Evolutionary conservation across 1,140 invertebrate species (phyloP).

Genomic region (Caenorhabditis tropicalis): DNA sequence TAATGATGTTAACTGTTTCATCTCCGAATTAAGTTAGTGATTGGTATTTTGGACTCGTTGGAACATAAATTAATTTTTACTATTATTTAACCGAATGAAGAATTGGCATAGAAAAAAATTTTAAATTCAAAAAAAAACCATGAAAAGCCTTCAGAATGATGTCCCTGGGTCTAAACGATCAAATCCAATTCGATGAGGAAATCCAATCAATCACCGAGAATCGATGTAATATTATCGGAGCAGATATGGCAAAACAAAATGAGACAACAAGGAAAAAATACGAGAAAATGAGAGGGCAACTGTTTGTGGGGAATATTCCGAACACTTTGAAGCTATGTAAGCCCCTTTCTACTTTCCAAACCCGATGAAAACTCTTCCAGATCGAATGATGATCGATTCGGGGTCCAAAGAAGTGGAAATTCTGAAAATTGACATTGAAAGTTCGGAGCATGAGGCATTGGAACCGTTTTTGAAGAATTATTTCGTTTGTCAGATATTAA

Average conservation of each 20-base stretch:
- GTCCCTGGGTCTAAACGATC: background rate
- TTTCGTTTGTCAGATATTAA: slow-evolving; percentile 6
- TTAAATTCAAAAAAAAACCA: background rate
- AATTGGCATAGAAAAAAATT: background rate
- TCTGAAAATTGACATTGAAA: slow-evolving; percentile 34
- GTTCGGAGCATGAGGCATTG: background rate
- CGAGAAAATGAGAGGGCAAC: background rate
- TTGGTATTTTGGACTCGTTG: too few relatives aligned
- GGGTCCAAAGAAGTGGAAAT: slow-evolving; percentile 10
- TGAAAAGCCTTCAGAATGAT: background rate
- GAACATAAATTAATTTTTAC: too few relatives aligned
- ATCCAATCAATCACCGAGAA: slow-evolving; percentile 7
- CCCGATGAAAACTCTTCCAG: background rate
- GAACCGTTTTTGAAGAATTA: background rate
- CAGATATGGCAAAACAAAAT: slow-evolving; percentile 10
- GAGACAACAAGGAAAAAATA: background rate
- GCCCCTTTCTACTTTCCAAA: too few relatives aligned
- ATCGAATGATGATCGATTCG: slow-evolving; percentile 14
- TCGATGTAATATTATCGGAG: slow-evolving; percentile 1
- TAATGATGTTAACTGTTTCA: too few relatives aligned
- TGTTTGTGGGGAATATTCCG: slow-evolving; percentile 24
- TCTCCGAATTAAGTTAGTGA: too few relatives aligned
- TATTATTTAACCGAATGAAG: too few relatives aligned
- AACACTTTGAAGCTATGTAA: slow-evolving; percentile 5
- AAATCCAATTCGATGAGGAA: slow-evolving; percentile 34